phyloP scores from a whole-genome alignment of 2,888 invertebrate genomes.

The Chorisops tibialis region DNA sequence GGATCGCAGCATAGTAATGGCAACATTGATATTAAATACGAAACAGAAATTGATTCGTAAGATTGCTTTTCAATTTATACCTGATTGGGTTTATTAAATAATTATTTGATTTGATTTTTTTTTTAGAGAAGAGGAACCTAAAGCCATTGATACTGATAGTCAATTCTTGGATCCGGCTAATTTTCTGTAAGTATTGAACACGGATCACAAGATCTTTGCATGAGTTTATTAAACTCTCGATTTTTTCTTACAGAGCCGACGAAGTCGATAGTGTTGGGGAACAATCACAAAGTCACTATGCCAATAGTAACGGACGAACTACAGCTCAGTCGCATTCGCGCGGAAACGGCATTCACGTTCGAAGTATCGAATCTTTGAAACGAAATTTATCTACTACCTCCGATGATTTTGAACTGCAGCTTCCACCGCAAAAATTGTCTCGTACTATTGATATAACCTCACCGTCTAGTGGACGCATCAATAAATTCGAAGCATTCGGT shows the following conservation, averaged over 20 bases:
- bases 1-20: slow-evolving; percentile 9
- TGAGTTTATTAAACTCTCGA: too few relatives aligned
- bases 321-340: neutral
- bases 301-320: slow-evolving; percentile 5
- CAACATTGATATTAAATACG: slow-evolving; percentile 26
- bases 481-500: slow-evolving; percentile 48
- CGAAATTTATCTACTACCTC: slow-evolving; percentile 17
- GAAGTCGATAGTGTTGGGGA: slow-evolving; percentile 25
- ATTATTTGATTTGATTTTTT: neutral
- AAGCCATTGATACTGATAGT: slow-evolving; percentile 6
- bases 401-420: slow-evolving; percentile 17
- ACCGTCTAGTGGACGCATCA: neutral
- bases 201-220: too few relatives aligned
- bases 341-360: slow-evolving; percentile 8
- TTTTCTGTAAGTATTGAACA: slow-evolving; percentile 19
- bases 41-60: slow-evolving; percentile 31
- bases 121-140: slow-evolving; percentile 23
- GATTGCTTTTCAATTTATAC: neutral
- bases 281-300: neutral
- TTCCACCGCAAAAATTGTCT: slow-evolving; percentile 27
- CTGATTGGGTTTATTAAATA: neutral
- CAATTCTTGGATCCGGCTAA: slow-evolving; percentile 23
- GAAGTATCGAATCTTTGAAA: slow-evolving; percentile 27
- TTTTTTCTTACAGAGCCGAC: slow-evolving; percentile 28
- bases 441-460: slow-evolving; percentile 18